Evolutionary conservation across 1,140 invertebrate species (phyloP).

Genomic region (Battus philenor): DNA sequence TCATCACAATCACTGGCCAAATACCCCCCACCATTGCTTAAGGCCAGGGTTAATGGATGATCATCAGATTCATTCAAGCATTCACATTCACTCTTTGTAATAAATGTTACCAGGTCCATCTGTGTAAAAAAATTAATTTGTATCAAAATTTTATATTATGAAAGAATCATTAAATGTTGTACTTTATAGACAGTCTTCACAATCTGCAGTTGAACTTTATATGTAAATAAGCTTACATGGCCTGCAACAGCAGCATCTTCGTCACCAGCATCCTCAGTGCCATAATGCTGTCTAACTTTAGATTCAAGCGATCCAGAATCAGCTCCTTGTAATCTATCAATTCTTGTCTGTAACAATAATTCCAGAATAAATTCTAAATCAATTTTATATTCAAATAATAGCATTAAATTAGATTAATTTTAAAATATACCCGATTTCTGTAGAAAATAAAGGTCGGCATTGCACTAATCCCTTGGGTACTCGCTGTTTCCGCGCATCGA

Average conservation of each 20-base stretch:
- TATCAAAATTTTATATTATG: not conserved
- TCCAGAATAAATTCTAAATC: no score
- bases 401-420: not conserved
- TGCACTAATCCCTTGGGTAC: conserved; percentile 89
- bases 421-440: conserved; percentile 82
- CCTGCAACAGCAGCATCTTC: conserved; percentile 82
- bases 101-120: conserved; percentile 93
- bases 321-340: conserved; percentile 90
- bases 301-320: conserved; percentile 87
- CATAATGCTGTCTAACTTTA: conserved; percentile 94
- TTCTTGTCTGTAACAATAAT: conserved; percentile 79
- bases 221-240: conserved; percentile 79
- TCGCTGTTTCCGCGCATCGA: conserved; percentile 90
- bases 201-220: not conserved
- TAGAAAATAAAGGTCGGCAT: conserved; percentile 99
- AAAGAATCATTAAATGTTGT: no score
- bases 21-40: conserved; percentile 85
- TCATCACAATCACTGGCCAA: conserved; percentile 96
- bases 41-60: conserved; percentile 86
- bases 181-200: no score
- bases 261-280: conserved; percentile 79
- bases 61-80: conserved; percentile 98
- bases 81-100: conserved; percentile 93
- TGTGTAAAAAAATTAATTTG: conserved; percentile 67
- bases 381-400: no score